Percentiles rank a stretch among this genome's conserved stretches.
Conservation (phyloP, 2,113 vertebrate genomes). For the Vidua chalybeata region DNA sequence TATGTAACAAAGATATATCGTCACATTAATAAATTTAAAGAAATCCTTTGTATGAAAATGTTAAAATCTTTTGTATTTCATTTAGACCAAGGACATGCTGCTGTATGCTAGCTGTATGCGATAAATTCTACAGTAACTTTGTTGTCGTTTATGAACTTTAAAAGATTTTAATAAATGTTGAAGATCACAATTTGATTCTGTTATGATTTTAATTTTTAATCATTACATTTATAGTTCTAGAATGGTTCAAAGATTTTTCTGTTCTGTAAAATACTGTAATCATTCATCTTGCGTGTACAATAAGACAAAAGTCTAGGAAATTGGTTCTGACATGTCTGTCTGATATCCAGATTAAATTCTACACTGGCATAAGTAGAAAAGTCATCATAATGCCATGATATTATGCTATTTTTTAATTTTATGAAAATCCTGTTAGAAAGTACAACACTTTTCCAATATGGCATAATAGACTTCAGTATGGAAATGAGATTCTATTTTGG, state of each 20-base stretch:
- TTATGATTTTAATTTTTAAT: slow-evolving; percentile 75
- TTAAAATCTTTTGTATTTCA: slow-evolving; percentile 79
- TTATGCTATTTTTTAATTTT: slow-evolving; percentile 56
- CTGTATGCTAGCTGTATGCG: slow-evolving; percentile 84
- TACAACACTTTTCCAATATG: slow-evolving; percentile 56
- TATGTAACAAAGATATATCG: slow-evolving; percentile 88
- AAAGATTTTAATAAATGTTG: slow-evolving; percentile 86
- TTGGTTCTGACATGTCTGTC: slow-evolving; percentile 54
- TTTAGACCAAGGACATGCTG: slow-evolving; percentile 80
- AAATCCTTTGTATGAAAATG: slow-evolving; percentile 87
- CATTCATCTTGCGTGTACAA: slow-evolving; percentile 55
- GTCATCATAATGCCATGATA: slow-evolving; percentile 54
- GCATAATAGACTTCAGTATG: slow-evolving; percentile 70
- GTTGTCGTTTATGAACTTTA: slow-evolving; percentile 82
- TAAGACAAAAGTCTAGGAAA: slow-evolving; percentile 50
- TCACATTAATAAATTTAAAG: slow-evolving; percentile 90
- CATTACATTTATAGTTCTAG: slow-evolving; percentile 46
- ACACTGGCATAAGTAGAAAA: slow-evolving; percentile 35
- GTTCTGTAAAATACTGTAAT: slow-evolving; percentile 64
- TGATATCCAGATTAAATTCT: slow-evolving; percentile 47
- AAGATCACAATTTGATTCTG: slow-evolving; percentile 79
- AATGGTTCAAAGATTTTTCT: slow-evolving; percentile 40
- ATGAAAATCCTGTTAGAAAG: slow-evolving; percentile 48
- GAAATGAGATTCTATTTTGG: slow-evolving; percentile 65
- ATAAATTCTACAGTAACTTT: slow-evolving; percentile 83